Evolutionary conservation across 2,797 vertebrate genomes (phyloP).

Genomic region (Hylomyscus alleni): DNA sequence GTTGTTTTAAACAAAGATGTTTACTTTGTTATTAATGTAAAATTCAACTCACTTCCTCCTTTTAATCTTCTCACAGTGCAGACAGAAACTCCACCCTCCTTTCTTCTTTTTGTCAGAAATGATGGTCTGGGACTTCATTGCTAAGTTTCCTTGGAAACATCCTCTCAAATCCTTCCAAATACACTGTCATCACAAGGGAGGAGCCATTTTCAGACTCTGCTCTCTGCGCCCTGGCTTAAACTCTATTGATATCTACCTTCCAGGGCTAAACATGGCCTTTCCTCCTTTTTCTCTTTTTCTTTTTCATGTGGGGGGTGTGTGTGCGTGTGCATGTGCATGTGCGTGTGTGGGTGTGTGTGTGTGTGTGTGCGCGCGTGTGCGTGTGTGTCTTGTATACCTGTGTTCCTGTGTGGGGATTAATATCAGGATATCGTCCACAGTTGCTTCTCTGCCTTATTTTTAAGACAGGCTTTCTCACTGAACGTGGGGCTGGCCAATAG

Average conservation of each 20-base stretch:
- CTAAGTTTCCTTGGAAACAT: constrained; percentile 76
- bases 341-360: not conserved
- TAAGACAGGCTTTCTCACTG: not conserved
- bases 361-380: not conserved
- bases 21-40: constrained; percentile 82
- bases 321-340: not conserved
- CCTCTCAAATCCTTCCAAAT: constrained; percentile 61
- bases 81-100: not conserved
- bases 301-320: not conserved
- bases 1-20: constrained; percentile 77
- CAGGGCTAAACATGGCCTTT: constrained; percentile 64
- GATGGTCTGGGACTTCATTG: constrained; percentile 66
- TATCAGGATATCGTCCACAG: not conserved
- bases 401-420: not conserved
- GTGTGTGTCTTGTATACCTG: not conserved
- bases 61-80: constrained; percentile 74
- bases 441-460: not conserved
- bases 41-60: constrained; percentile 68
- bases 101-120: constrained; percentile 9
- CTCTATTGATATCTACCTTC: constrained; percentile 45
- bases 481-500: not conserved
- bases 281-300: not conserved
- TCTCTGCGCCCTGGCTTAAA: constrained; percentile 65
- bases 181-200: constrained; percentile 56
- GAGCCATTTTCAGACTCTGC: constrained; percentile 63